Evolutionary conservation across 2,888 invertebrate species (phyloP), one percentile per base, ranked within the genome.

Genomic region (Thera britannica): DNA sequence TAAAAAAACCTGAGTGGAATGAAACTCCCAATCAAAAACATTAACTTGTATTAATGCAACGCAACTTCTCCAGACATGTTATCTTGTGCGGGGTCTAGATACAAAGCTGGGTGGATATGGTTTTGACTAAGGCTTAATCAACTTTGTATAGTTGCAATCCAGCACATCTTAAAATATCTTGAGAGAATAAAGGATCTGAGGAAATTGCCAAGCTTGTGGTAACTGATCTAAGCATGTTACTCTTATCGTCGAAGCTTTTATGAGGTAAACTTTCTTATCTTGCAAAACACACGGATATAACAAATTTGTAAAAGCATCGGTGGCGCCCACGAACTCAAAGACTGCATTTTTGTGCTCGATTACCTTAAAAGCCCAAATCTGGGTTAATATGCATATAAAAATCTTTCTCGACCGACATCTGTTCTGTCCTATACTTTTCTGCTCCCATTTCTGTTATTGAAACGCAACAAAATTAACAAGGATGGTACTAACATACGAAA

Each of bases 401-500:
- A 65, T 59, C 62, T 65, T 56, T 62, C 62, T 64, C 62, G 63
- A 62, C 70, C 62, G 63, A 65, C 70, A 70, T 67, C 67, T 70
- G 70, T 70, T 67, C 67, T 70, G 70, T 70, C 54, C 52, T 38
- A 49, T 41, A 65, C 64, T 65, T 65, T 58, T 55, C 12, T 58
- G 68, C 49, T 69, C 59, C 23, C 35, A 70, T 60, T 62, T 63
- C 44, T 23, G 56, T 56, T 65, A 55, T 62, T 67, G 52, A 65
- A 70, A 73, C 68, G 65, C 74, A 63, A 66, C 54, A 51, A 65
- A 60, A 68, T 68, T 69, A 72, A 72, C 61, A 67, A 82, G 79
- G 80, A 81, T 79, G 78, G 80, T 79, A 82, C 80, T 58, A 68
- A 67, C 69, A 80, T 78, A 80, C 78, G 81, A 83, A 78, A 82